Percentiles rank a stretch among this genome's conserved stretches.
These are phyloP conservation scores for Eupithecia insigniata DNA, from an alignment of 2,888 invertebrate species.

Conservation along the genomic window DNA sequence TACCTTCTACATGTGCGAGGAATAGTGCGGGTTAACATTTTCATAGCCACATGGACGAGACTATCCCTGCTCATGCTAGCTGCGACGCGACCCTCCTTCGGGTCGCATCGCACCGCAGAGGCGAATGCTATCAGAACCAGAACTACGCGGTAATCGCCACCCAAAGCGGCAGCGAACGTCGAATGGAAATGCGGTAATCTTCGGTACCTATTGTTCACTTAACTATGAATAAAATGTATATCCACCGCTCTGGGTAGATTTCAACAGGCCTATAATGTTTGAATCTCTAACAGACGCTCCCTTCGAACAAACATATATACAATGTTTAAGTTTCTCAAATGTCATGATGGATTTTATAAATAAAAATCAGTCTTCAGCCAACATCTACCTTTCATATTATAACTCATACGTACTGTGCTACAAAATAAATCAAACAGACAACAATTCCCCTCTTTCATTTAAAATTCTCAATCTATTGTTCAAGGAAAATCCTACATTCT, in stretches of 20 bases:
- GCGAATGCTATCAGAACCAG: background rate
- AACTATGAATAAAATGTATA: background rate
- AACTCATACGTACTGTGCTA: background rate
- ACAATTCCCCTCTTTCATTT: background rate
- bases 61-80: background rate
- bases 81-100: no score
- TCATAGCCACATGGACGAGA: no score
- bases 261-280: background rate
- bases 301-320: background rate
- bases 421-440: background rate
- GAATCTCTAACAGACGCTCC: background rate
- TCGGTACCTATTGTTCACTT: no score
- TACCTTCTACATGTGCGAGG: no score
- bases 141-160: background rate
- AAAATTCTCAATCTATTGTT: background rate
- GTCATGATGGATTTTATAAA: background rate
- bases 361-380: slow-evolving; percentile 7
- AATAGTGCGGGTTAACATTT: no score
- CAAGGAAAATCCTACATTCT: background rate
- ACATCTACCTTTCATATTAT: background rate
- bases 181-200: background rate
- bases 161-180: background rate
- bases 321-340: background rate
- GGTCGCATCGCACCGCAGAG: no score
- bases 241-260: background rate